Percentiles rank a stretch among this genome's conserved stretches.
Evolutionary conservation across 2,797 vertebrate species (phyloP).

Genomic region (Liasis olivaceus): DNA sequence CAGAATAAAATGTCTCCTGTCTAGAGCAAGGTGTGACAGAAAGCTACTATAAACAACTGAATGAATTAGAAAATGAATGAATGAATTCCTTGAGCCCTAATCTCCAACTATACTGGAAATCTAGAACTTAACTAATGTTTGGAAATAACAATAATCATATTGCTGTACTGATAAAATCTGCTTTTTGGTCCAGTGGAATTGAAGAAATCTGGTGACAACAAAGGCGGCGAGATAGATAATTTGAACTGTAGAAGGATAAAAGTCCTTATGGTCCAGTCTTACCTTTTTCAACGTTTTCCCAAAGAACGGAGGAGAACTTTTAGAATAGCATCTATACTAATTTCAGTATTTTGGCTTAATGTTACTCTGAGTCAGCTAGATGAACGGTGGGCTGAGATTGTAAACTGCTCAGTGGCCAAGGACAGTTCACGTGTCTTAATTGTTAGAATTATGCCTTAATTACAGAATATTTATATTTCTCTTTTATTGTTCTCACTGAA

Average conservation of each 20-base stretch:
- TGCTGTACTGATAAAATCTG: not conserved
- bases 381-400: slow-evolving; percentile 9
- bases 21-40: not conserved
- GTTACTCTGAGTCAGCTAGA: not conserved
- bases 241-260: not conserved
- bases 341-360: not conserved
- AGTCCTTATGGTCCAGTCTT: not conserved
- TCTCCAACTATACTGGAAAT: not conserved
- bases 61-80: not conserved
- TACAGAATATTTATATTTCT: slow-evolving; percentile 4
- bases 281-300: not conserved
- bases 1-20: not conserved
- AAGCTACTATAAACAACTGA: not conserved
- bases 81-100: not conserved
- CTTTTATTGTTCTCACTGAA: slow-evolving; percentile 7
- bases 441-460: slow-evolving; percentile 21
- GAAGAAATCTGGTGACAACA: not conserved
- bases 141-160: not conserved
- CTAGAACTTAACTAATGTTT: not conserved
- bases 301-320: not conserved
- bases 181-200: not conserved
- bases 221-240: not conserved
- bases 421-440: not conserved
- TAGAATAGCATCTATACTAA: not conserved
- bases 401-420: not conserved